phyloP scores from a whole-genome alignment of 2,797 vertebrate genomes.

The Tokudaia muenninki region DNA sequence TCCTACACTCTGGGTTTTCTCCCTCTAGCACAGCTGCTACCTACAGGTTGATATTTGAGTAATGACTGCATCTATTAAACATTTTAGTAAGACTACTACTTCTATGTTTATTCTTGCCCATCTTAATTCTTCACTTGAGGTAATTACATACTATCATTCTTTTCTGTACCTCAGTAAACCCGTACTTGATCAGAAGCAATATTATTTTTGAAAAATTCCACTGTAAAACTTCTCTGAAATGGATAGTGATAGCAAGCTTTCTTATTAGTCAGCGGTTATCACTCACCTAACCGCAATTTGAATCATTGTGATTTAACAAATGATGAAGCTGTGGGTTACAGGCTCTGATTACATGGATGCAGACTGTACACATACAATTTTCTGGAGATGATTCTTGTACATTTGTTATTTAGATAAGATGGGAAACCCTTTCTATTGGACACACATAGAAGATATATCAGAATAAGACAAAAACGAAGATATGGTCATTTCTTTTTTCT shows the following conservation, averaged over 20 bases:
- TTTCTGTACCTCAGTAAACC: slow-evolving; percentile 45
- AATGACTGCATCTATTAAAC: slow-evolving; percentile 66
- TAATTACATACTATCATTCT: slow-evolving; percentile 49
- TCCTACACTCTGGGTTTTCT: neutral
- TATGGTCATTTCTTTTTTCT: neutral
- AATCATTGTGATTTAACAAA: slow-evolving; percentile 10
- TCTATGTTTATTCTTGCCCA: slow-evolving; percentile 29
- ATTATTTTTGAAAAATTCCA: neutral
- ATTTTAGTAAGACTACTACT: slow-evolving; percentile 30
- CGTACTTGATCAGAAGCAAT: slow-evolving; percentile 46
- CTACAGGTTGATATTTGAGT: slow-evolving; percentile 37
- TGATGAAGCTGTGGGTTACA: neutral
- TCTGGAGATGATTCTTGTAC: neutral
- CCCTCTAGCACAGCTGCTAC: neutral
- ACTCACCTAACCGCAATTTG: slow-evolving; percentile 41
- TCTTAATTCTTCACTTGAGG: neutral
- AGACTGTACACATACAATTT: neutral
- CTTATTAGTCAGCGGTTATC: slow-evolving; percentile 15
- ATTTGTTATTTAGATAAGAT: neutral
- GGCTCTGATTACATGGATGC: neutral
- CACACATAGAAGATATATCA: neutral
- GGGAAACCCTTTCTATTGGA: neutral
- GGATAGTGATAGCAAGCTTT: slow-evolving; percentile 34
- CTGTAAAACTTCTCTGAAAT: slow-evolving; percentile 44
- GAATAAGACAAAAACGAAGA: neutral